These are phyloP conservation scores for Bathynomus jamesi DNA, from an alignment of 1,140 invertebrate genomes.

Conservation along the genomic window DNA sequence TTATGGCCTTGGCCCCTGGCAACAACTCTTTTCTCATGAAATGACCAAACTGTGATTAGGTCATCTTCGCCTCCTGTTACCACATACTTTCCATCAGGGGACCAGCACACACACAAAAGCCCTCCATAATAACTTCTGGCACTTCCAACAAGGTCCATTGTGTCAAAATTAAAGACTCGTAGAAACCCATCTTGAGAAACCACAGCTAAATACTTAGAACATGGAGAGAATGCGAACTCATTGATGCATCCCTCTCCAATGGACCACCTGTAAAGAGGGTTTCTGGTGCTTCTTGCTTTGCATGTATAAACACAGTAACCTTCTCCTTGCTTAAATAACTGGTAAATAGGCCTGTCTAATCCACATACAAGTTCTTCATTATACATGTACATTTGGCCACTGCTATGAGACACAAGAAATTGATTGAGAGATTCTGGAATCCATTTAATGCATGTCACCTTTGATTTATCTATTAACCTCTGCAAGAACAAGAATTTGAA, in stretches of 20 bases:
- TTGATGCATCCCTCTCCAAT: constrained; percentile 81
- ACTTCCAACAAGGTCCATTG: constrained; percentile 86
- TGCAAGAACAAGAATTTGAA: constrained; percentile 48
- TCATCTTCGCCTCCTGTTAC: constrained; percentile 98
- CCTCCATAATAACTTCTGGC: constrained; percentile 96
- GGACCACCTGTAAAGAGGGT: constrained; percentile 77
- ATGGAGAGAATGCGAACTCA: constrained; percentile 95
- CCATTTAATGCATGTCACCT: constrained; percentile 98
- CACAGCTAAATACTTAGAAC: constrained; percentile 80
- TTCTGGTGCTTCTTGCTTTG: constrained; percentile 91
- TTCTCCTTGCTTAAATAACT: constrained; percentile 90
- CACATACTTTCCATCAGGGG: constrained; percentile 88
- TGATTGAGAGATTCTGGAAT: constrained; percentile 85
- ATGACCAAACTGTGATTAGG: constrained; percentile 94
- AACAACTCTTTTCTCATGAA: constrained; percentile 83
- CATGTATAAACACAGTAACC: constrained; percentile 90
- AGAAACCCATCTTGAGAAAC: constrained; percentile 95
- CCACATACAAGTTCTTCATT: constrained; percentile 90
- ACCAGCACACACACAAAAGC: constrained; percentile 90
- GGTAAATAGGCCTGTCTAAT: constrained; percentile 74
- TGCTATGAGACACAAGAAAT: constrained; percentile 89
- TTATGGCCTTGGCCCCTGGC: constrained; percentile 86
- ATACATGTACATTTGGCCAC: constrained; percentile 96
- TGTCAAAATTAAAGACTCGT: constrained; percentile 92
- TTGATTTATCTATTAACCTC: constrained; percentile 94